phyloP scores from a whole-genome alignment of 2,888 invertebrate species.

The Therioaphis trifolii region DNA sequence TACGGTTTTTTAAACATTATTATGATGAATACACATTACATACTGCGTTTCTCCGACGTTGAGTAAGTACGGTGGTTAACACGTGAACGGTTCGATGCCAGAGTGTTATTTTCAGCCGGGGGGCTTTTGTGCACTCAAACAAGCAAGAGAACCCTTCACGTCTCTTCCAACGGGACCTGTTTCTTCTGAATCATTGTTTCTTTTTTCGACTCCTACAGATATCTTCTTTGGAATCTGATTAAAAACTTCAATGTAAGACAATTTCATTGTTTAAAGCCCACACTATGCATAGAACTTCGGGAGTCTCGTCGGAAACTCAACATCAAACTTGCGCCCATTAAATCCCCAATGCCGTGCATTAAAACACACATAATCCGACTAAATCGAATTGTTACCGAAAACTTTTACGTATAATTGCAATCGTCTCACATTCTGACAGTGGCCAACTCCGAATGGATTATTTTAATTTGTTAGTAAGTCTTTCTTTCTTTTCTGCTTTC shows the following conservation, averaged over 20 bases:
- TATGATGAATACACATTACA: too few species aligned
- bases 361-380: neutral
- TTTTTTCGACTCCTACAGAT: neutral
- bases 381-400: slow-evolving; percentile 43
- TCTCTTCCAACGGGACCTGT: neutral
- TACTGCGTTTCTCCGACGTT: neutral
- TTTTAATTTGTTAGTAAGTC: neutral
- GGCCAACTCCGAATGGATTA: neutral
- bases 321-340: neutral
- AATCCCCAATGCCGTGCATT: slow-evolving; percentile 19
- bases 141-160: neutral
- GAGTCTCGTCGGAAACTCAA: slow-evolving; percentile 9
- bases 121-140: slow-evolving; percentile 1
- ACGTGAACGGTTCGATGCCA: slow-evolving; percentile 7
- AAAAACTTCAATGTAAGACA: slow-evolving; percentile 5
- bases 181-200: neutral
- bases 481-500: neutral
- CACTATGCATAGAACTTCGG: neutral
- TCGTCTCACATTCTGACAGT: neutral
- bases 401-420: slow-evolving; percentile 15
- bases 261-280: neutral
- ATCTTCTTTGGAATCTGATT: slow-evolving; percentile 18
- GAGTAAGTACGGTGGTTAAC: slow-evolving; percentile 3
- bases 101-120: neutral
- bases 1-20: too few species aligned